Conservation (phyloP, 1,140 invertebrate genomes). For the Riptortus pedestris region DNA sequence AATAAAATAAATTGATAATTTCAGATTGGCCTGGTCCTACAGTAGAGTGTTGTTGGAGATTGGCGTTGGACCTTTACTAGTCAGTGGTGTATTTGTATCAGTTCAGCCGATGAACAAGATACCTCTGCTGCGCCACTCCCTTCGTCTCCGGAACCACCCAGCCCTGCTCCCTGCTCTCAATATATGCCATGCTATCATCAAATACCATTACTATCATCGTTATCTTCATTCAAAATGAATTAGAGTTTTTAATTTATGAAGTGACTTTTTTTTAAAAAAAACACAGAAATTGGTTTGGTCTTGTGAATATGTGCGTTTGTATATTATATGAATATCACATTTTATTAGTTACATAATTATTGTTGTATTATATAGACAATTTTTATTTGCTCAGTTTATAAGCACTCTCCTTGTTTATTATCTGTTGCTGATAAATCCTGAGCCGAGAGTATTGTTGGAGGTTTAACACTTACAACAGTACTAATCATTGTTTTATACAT, state of each 20-base stretch:
- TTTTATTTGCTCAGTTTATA: conserved; percentile 9
- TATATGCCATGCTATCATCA: background rate
- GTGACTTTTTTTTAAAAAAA: background rate
- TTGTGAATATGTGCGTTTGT: background rate
- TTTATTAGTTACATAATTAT: background rate
- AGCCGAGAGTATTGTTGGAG: conserved; percentile 7
- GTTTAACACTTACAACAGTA: conserved; percentile 1
- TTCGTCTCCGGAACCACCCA: background rate
- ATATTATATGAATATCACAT: background rate
- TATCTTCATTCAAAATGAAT: background rate
- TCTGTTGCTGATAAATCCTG: conserved; percentile 1
- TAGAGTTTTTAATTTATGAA: background rate
- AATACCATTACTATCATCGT: background rate
- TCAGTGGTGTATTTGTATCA: background rate
- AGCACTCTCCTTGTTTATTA: background rate
- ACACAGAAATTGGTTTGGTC: background rate
- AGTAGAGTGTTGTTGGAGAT: background rate
- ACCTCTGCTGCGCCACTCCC: too few species aligned
- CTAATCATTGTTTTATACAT: conserved; percentile 12
- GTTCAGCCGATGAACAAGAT: background rate
- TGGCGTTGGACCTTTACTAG: background rate
- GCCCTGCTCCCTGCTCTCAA: background rate
- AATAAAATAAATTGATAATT: background rate
- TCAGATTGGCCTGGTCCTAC: background rate
- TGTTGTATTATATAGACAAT: background rate